phyloP scores from a whole-genome alignment of 2,113 vertebrate genomes.

The Taurulus bubalis region DNA sequence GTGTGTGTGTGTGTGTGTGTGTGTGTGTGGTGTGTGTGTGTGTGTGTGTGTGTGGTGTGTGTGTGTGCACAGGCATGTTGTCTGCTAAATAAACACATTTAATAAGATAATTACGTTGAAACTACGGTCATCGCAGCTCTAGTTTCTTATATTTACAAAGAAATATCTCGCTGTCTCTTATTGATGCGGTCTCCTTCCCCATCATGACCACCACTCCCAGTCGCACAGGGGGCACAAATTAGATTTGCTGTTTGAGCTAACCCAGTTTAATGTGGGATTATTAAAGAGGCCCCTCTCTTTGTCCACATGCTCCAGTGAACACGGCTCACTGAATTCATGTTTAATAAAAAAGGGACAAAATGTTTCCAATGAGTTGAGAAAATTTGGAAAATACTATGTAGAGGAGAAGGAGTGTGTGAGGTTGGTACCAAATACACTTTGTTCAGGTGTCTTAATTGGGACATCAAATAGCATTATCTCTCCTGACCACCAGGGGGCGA shows the following conservation, averaged over 20 bases:
- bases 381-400: too few species aligned
- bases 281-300: slow-evolving; percentile 28
- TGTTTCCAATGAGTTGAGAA: too few species aligned
- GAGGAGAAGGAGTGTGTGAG: too few species aligned
- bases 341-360: slow-evolving; percentile 27
- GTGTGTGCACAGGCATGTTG: background rate
- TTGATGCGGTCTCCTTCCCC: background rate
- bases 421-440: too few species aligned
- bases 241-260: slow-evolving; percentile 27
- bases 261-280: slow-evolving; percentile 46
- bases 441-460: too few species aligned
- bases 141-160: background rate
- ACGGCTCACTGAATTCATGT: slow-evolving; percentile 29
- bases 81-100: slow-evolving; percentile 21
- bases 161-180: background rate
- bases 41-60: background rate
- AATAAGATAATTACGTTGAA: background rate
- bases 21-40: too few species aligned
- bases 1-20: background rate
- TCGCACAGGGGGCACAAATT: slow-evolving; percentile 27
- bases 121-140: background rate
- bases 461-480: too few species aligned
- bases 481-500: too few species aligned
- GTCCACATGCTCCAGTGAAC: slow-evolving; percentile 38
- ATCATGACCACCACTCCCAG: background rate